Conservation (phyloP, 2,797 vertebrate species). For the Protonibea diacanthus region DNA sequence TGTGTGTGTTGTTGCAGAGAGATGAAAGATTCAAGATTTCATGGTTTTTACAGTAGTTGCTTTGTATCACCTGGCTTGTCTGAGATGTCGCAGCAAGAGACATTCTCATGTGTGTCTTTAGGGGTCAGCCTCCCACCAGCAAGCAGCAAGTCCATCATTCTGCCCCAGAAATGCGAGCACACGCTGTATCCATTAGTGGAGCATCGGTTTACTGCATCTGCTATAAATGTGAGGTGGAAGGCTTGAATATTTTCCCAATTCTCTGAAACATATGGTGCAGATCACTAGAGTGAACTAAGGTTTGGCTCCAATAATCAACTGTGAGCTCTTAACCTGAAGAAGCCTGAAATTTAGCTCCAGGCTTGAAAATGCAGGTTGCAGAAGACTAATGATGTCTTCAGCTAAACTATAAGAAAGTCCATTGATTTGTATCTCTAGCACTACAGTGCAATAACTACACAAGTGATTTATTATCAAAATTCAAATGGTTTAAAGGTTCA, state of each 20-base stretch:
- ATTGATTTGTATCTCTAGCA: not conserved
- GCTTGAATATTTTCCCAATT: not conserved
- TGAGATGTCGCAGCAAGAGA: constrained; percentile 6
- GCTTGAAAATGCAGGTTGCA: not conserved
- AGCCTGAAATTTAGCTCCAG: no score
- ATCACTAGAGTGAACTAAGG: not conserved
- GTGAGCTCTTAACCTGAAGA: not conserved
- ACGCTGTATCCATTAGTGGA: not conserved
- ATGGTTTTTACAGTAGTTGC: constrained; percentile 28
- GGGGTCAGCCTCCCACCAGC: constrained; percentile 6
- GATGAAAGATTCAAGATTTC: constrained; percentile 22
- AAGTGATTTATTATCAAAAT: not conserved
- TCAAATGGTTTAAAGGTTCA: not conserved
- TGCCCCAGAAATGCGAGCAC: constrained; percentile 12
- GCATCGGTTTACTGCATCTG: not conserved
- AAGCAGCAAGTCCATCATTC: not conserved
- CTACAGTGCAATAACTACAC: not conserved
- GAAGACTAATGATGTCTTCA: not conserved
- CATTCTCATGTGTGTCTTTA: constrained; percentile 29
- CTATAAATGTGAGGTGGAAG: not conserved
- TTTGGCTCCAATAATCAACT: not conserved
- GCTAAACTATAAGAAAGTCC: not conserved
- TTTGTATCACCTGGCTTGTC: constrained; percentile 14
- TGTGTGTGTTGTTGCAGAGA: constrained; percentile 12
- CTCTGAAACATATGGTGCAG: not conserved